phyloP scores from a whole-genome alignment of 2,888 invertebrate genomes.

The Ditula angustiorana region DNA sequence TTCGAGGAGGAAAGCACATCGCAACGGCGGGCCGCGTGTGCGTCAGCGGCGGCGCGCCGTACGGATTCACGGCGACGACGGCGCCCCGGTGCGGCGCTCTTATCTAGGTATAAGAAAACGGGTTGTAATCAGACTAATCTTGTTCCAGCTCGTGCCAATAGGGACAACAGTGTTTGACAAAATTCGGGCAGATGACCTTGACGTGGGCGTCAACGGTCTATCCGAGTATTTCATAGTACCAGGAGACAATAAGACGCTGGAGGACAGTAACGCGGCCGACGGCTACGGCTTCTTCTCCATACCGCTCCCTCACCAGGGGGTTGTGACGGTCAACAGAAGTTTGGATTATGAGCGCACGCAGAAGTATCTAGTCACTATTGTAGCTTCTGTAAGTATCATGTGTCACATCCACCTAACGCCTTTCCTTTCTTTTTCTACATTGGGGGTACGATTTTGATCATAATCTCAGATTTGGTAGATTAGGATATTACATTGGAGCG shows the following conservation, averaged over 20 bases:
- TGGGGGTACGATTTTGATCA: no score
- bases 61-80: no score
- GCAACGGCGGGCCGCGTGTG: no score
- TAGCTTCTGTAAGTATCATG: constrained; percentile 91
- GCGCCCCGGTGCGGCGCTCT: no score
- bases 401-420: no score
- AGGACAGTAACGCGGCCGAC: constrained; percentile 87
- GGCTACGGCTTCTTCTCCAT: constrained; percentile 94
- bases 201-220: constrained; percentile 95
- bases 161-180: constrained; percentile 94
- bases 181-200: constrained; percentile 92
- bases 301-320: constrained; percentile 94
- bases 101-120: no score
- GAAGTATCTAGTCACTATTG: constrained; percentile 94
- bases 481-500: no score
- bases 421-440: no score
- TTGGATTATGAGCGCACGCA: constrained; percentile 95
- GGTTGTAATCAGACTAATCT: no score
- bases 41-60: no score
- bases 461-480: no score
- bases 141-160: constrained; percentile 91
- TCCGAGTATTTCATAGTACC: constrained; percentile 94
- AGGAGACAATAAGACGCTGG: constrained; percentile 80
- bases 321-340: constrained; percentile 93
- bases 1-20: no score